Conservation (phyloP, 2,888 invertebrate genomes). For the Diarsia brunnea region DNA sequence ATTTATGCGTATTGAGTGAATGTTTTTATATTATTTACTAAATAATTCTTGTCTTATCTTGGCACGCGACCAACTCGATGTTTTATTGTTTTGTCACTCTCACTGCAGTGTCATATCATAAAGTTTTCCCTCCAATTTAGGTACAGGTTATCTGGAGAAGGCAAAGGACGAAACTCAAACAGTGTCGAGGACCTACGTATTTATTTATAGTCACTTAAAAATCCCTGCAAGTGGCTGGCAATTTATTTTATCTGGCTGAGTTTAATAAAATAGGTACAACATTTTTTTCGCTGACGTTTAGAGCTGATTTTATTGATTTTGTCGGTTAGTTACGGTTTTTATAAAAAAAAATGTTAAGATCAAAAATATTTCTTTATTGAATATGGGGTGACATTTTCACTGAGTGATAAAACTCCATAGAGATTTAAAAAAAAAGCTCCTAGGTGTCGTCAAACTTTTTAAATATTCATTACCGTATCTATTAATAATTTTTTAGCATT, state of each 20-base stretch:
- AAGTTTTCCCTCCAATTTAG: slow-evolving; percentile 41
- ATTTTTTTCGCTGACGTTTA: neutral
- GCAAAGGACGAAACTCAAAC: slow-evolving; percentile 9
- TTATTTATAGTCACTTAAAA: neutral
- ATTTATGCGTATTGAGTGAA: slow-evolving; percentile 64
- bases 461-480: no score
- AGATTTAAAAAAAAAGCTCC: no score
- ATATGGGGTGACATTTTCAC: no score
- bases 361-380: neutral
- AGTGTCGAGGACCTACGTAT: neutral
- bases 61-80: slow-evolving; percentile 58
- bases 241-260: neutral
- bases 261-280: neutral
- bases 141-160: slow-evolving; percentile 1
- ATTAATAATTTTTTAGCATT: neutral
- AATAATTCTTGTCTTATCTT: slow-evolving; percentile 31
- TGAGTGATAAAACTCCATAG: no score
- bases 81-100: slow-evolving; percentile 39
- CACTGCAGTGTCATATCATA: slow-evolving; percentile 7
- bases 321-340: slow-evolving; percentile 21
- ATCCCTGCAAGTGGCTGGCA: neutral
- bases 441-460: no score
- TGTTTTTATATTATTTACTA: slow-evolving; percentile 14
- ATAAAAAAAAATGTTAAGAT: neutral
- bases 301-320: neutral